Evolutionary conservation across 2,888 invertebrate species (phyloP).

Genomic region (Tiliacea aurago): DNA sequence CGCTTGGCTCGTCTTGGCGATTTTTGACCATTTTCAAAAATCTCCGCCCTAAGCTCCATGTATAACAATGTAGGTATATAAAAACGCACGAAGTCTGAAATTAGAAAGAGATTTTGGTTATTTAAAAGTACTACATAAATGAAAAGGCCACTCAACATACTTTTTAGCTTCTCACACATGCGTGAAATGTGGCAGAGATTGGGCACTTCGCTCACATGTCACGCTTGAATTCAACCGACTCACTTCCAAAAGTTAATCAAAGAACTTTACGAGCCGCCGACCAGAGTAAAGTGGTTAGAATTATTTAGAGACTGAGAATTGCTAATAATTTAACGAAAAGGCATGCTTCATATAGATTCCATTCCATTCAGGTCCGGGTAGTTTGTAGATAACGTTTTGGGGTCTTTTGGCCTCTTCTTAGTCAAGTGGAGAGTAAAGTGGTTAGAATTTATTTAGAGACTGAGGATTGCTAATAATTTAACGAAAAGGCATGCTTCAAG

Average conservation of each 20-base stretch:
- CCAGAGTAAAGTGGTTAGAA: slow-evolving; percentile 76
- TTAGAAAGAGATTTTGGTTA: background rate
- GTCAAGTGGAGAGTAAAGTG: too few species aligned
- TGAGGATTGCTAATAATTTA: too few species aligned
- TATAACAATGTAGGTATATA: background rate
- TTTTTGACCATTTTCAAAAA: too few species aligned
- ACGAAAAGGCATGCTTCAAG: too few species aligned
- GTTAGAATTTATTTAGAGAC: too few species aligned
- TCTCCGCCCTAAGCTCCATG: too few species aligned
- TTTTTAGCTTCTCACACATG: slow-evolving; percentile 46
- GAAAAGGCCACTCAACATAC: slow-evolving; percentile 40
- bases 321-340: slow-evolving; percentile 66
- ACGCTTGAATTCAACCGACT: slow-evolving; percentile 77
- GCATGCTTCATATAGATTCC: slow-evolving; percentile 19
- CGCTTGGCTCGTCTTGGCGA: too few species aligned
- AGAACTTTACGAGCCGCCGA: slow-evolving; percentile 76
- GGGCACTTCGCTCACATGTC: slow-evolving; percentile 74
- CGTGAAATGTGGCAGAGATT: slow-evolving; percentile 46
- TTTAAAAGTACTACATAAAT: slow-evolving; percentile 26
- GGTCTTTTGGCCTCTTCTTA: background rate
- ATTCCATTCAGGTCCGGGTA: background rate
- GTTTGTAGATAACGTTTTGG: slow-evolving; percentile 8
- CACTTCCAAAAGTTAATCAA: slow-evolving; percentile 81
- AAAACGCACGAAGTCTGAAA: slow-evolving; percentile 2
- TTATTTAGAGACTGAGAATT: slow-evolving; percentile 77